phyloP scores from a whole-genome alignment of 2,888 invertebrate species.

The Melanargia galathea region DNA sequence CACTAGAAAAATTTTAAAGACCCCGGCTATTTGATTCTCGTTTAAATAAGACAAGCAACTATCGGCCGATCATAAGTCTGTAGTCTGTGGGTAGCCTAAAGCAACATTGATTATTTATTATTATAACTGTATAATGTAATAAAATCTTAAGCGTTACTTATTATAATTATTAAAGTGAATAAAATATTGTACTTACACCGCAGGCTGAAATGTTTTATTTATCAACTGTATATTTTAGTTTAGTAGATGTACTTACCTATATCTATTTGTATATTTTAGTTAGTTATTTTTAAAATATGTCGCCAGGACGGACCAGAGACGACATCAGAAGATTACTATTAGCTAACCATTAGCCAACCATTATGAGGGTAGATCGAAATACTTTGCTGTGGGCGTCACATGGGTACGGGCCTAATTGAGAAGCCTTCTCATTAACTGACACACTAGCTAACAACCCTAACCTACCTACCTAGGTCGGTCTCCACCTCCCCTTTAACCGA shows the following conservation, averaged over 20 bases:
- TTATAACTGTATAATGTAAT: slow-evolving; percentile 24
- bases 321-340: too few relatives aligned
- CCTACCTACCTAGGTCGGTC: too few relatives aligned
- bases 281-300: slow-evolving; percentile 28
- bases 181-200: slow-evolving; percentile 31
- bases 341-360: too few relatives aligned
- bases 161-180: slow-evolving; percentile 33
- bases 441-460: too few relatives aligned
- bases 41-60: background rate
- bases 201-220: slow-evolving; percentile 31
- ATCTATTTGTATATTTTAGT: slow-evolving; percentile 18
- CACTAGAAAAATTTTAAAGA: too few relatives aligned
- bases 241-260: slow-evolving; percentile 8
- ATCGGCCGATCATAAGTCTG: slow-evolving; percentile 1
- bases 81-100: background rate
- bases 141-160: slow-evolving; percentile 34
- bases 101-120: background rate
- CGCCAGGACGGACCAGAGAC: too few relatives aligned
- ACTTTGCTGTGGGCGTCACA: too few relatives aligned
- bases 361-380: too few relatives aligned
- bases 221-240: slow-evolving; percentile 30
- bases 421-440: too few relatives aligned
- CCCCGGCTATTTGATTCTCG: background rate
- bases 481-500: too few relatives aligned
- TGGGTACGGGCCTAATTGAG: too few relatives aligned